phyloP scores from a whole-genome alignment of 1,140 invertebrate species.

The Anastrepha ludens region DNA sequence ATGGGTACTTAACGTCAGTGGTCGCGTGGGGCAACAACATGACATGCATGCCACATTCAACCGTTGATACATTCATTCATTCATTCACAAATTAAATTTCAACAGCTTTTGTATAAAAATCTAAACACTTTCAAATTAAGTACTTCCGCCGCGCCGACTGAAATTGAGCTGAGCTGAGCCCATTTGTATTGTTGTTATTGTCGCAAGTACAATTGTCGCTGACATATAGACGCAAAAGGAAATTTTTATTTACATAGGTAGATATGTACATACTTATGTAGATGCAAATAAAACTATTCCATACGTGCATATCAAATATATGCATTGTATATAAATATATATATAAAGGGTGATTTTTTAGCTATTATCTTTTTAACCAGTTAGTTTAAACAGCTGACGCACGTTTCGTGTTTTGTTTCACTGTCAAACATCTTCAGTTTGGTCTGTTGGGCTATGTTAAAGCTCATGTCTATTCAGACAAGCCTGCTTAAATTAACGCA shows the following conservation, averaged over 20 bases:
- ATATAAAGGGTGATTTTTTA: no score
- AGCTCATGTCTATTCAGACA: no score
- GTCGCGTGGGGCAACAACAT: conserved; percentile 39
- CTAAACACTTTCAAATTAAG: conserved; percentile 45
- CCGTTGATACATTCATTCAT: conserved; percentile 8
- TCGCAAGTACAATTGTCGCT: not conserved
- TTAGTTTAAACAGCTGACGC: no score
- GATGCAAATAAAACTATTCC: not conserved
- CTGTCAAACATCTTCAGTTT: no score
- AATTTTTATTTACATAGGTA: not conserved
- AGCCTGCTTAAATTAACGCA: no score
- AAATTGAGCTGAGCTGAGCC: conserved; percentile 1
- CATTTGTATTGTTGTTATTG: not conserved
- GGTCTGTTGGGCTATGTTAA: no score
- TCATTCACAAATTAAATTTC: not conserved
- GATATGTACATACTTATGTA: not conserved
- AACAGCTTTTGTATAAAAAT: not conserved
- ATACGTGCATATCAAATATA: no score
- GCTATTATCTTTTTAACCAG: no score
- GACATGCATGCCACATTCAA: not conserved
- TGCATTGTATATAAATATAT: not conserved
- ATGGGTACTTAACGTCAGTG: not conserved
- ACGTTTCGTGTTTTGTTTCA: no score
- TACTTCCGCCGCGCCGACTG: not conserved
- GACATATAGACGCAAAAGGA: not conserved